Conservation (phyloP, 2,888 invertebrate species). For the Enoplolaimus lenunculus region DNA sequence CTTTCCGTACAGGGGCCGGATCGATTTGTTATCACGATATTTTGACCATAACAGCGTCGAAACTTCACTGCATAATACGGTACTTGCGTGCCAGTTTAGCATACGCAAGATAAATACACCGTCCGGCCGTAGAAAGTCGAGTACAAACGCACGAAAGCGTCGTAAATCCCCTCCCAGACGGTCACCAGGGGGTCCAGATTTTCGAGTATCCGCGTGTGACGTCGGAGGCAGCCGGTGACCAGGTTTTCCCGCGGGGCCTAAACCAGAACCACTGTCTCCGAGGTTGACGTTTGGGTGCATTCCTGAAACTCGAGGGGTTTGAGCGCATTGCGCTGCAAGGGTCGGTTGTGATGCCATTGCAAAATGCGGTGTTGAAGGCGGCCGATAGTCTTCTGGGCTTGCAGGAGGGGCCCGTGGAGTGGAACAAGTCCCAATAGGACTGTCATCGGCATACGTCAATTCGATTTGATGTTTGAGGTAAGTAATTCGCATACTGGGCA, state of each 20-base stretch:
- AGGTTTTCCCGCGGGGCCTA: no score
- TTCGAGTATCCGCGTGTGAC: neutral
- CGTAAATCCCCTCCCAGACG: constrained; percentile 2
- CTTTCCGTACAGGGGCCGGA: neutral
- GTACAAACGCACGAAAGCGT: constrained; percentile 29
- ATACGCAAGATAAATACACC: constrained; percentile 35
- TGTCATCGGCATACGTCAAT: no score
- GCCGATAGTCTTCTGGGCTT: neutral
- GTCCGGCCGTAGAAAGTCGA: constrained; percentile 36
- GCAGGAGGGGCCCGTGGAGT: neutral
- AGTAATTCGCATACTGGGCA: constrained; percentile 26
- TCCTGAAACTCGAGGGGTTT: no score
- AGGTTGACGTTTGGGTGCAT: no score
- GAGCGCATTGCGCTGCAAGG: no score
- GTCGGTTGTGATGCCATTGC: neutral
- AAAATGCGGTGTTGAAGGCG: neutral
- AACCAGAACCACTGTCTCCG: no score
- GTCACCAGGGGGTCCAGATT: neutral
- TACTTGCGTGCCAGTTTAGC: constrained; percentile 32
- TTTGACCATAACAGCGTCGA: constrained; percentile 20
- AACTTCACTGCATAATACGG: constrained; percentile 23
- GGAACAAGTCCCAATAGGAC: neutral
- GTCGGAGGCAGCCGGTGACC: neutral
- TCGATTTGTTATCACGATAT: constrained; percentile 14
- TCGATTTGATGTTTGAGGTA: constrained; percentile 31